phyloP scores from a whole-genome alignment of 2,113 vertebrate genomes.

The Paradisaea rubra region DNA sequence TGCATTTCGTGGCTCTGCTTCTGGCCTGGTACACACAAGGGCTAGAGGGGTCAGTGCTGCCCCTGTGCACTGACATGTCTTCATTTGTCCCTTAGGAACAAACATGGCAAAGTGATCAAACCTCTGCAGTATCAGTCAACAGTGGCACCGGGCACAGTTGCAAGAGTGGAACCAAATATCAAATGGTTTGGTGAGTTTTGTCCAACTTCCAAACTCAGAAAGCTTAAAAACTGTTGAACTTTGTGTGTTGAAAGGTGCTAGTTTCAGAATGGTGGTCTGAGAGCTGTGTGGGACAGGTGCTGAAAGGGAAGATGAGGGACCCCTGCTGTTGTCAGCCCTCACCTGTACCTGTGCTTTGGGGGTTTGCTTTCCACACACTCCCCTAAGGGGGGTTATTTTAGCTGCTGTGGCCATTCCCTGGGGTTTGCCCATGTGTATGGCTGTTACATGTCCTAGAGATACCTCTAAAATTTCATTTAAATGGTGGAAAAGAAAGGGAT shows the following conservation, averaged over 20 bases:
- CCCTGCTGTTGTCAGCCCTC: fast-evolving
- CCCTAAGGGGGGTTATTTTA: neutral
- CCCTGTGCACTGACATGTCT: neutral
- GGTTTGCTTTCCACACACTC: fast-evolving
- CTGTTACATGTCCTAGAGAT: neutral
- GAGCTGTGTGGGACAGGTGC: neutral
- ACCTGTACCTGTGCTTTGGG: fast-evolving
- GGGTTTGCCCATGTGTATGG: neutral
- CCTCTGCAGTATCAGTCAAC: slow-evolving; percentile 89
- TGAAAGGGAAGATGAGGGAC: neutral
- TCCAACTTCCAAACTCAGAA: neutral
- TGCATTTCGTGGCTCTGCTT: neutral
- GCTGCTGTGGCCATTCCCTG: neutral
- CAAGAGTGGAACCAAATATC: slow-evolving; percentile 96
- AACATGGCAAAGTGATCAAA: slow-evolving; percentile 85
- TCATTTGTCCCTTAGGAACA: slow-evolving; percentile 75
- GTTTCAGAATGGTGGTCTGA: fast-evolving
- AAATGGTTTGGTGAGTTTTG: slow-evolving; percentile 93
- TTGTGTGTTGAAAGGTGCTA: neutral
- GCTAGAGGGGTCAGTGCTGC: neutral
- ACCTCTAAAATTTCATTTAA: neutral
- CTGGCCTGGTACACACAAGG: neutral
- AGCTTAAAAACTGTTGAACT: neutral
- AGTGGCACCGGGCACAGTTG: slow-evolving; percentile 87
- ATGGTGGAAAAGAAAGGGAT: neutral